Evolutionary conservation across 2,888 invertebrate species (phyloP), one percentile per base, ranked within the genome.

Genomic region (Pollenia griseotomentosa): DNA sequence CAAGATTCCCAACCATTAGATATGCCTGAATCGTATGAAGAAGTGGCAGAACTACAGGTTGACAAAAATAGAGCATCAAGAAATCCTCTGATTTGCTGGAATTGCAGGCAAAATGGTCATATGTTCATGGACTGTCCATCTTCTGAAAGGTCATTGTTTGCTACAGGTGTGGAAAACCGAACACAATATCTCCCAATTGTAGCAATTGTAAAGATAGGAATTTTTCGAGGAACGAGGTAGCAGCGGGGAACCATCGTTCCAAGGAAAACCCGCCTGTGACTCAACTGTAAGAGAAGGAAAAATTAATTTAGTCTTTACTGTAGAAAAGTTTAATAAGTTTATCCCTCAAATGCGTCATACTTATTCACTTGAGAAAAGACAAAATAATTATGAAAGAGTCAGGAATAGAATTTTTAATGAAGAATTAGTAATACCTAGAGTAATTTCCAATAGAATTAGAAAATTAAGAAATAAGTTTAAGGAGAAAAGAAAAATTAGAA

Each of bases 401-500:
- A 55, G 23, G 44, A 9, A 77, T 55, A 65, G 42, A 44, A 77
- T 77, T 66, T 77, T 77, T 46, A 40, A 40, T 33, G n/a, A 63
- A 11, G 7, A 9, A 19, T 12, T 33, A 33, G 44, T n/a, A n/a
- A 40, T 14, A 33, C 16, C 16, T 2, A 40, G 12, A 48, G 5
- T 3, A 1, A 16, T 63, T 11, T 75, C 63, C 8, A 51, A 51
- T 16, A 19, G 42, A 42, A 77, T 65, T 16, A n/a, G 9, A 23
- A 77, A 65, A 44, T 61, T 61, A 44, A 46, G 74, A n/a, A 33
- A 48, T 6, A 59, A 77, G 19, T 23, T 55, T 55, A 2, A 2
- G 6, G 42, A 65, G 23, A 65, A 19, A 42, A 77, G 33, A 4
- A 63, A n/a, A 53, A 11, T 2, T 11, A 3, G 65, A 14, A 65